Percentiles rank a stretch among this genome's conserved stretches.
phyloP scores from a whole-genome alignment of 2,797 vertebrate species.

The Lates japonicus region DNA sequence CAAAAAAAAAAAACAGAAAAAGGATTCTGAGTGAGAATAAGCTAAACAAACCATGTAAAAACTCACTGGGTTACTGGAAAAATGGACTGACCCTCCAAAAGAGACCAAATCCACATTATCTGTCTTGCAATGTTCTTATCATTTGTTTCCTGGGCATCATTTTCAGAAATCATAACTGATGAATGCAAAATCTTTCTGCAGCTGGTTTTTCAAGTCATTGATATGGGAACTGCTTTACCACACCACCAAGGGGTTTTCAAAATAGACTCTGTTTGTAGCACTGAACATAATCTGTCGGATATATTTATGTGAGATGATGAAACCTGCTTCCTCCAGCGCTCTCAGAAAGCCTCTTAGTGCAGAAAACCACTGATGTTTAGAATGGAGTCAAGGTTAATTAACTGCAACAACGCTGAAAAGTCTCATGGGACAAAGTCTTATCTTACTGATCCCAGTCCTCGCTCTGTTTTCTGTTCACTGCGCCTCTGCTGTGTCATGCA shows the following conservation, averaged over 20 bases:
- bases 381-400: slow-evolving; percentile 35
- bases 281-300: background rate
- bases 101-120: background rate
- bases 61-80: background rate
- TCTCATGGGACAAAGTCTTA: slow-evolving; percentile 32
- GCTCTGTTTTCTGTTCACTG: slow-evolving; percentile 42
- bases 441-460: slow-evolving; percentile 19
- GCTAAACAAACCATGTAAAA: background rate
- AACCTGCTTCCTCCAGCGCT: slow-evolving; percentile 9
- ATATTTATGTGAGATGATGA: slow-evolving; percentile 14
- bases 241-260: background rate
- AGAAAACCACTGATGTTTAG: slow-evolving; percentile 3
- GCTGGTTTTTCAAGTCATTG: background rate
- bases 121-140: background rate
- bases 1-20: background rate
- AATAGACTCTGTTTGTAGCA: background rate
- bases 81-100: background rate
- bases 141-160: background rate
- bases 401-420: slow-evolving; percentile 15
- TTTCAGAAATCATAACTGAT: background rate
- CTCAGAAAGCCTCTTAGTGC: slow-evolving; percentile 21
- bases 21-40: background rate
- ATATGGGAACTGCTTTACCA: too few relatives aligned
- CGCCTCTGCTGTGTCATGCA: slow-evolving; percentile 13
- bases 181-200: background rate